A percentile compares a stretch with the other conserved stretches of the same genome.
Evolutionary conservation across 2,113 vertebrate species (phyloP).

Genomic region (Equus przewalskii): DNA sequence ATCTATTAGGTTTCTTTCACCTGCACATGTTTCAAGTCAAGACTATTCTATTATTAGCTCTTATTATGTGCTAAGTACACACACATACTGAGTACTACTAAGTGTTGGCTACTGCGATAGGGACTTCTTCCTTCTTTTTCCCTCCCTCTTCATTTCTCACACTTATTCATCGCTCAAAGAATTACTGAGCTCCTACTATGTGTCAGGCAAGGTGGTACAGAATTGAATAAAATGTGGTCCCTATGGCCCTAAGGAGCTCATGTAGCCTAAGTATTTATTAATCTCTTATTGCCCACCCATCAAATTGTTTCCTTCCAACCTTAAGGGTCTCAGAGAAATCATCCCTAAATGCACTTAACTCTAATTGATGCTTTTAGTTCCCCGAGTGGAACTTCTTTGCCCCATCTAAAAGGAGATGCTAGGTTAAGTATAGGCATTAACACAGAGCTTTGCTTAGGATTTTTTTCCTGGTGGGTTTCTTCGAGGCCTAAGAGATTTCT

Average conservation of each 20-base stretch:
- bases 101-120: not conserved
- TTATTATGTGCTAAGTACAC: not conserved
- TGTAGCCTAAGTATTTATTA: not conserved
- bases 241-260: not conserved
- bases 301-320: slow-evolving; percentile 28
- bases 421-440: not conserved
- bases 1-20: not conserved
- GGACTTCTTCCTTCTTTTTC: not conserved
- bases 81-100: accelerated
- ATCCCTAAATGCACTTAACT: slow-evolving; percentile 63
- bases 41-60: not conserved
- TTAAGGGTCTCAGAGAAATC: slow-evolving; percentile 36
- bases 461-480: not conserved
- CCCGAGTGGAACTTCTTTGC: not conserved
- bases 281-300: not conserved
- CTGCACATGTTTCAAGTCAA: not conserved
- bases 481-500: not conserved
- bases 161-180: not conserved
- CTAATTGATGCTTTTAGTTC: slow-evolving; percentile 59
- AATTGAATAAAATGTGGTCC: not conserved
- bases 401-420: slow-evolving; percentile 31
- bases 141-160: not conserved
- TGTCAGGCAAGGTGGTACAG: not conserved
- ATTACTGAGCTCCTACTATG: not conserved
- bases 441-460: not conserved